Percentiles rank a stretch among this genome's conserved stretches.
Conservation (phyloP, 2,888 invertebrate species). For the Hirtodrosophila confusa region DNA sequence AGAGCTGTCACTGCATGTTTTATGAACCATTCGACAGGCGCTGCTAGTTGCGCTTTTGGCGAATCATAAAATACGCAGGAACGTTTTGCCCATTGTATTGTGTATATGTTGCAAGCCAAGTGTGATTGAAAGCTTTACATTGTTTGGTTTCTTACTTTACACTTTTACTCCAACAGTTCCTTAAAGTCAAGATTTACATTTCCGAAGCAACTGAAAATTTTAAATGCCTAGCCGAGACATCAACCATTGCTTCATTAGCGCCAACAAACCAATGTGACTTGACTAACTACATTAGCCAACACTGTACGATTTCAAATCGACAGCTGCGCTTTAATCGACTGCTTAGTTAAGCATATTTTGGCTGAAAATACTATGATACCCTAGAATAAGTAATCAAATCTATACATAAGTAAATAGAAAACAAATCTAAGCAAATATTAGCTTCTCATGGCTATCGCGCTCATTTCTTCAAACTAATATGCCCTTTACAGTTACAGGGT, state of each 20-base stretch:
- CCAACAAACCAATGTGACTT: neutral
- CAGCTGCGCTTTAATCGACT: neutral
- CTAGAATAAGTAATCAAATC: too few relatives aligned
- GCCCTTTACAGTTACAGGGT: neutral
- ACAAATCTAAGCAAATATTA: too few relatives aligned
- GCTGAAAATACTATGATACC: too few relatives aligned
- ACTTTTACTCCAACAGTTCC: too few relatives aligned
- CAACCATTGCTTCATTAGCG: constrained; percentile 25
- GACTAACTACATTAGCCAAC: constrained; percentile 12
- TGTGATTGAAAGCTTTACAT: neutral
- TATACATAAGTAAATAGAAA: too few relatives aligned
- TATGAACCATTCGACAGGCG: constrained; percentile 31
- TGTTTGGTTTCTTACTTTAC: too few relatives aligned
- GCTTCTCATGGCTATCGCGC: too few relatives aligned
- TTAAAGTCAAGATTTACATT: neutral
- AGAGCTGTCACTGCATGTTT: constrained; percentile 39
- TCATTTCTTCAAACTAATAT: too few relatives aligned
- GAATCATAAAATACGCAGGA: constrained; percentile 23
- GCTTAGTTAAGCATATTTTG: too few relatives aligned
- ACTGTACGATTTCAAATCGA: constrained; percentile 5
- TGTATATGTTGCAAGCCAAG: too few relatives aligned
- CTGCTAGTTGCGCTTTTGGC: constrained; percentile 21
- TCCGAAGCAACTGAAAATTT: neutral
- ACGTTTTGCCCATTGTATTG: too few relatives aligned
- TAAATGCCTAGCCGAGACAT: constrained; percentile 31